Base-by-base conservation (phyloP, 2,113 vertebrate genomes). In the Pica pica region DNA sequence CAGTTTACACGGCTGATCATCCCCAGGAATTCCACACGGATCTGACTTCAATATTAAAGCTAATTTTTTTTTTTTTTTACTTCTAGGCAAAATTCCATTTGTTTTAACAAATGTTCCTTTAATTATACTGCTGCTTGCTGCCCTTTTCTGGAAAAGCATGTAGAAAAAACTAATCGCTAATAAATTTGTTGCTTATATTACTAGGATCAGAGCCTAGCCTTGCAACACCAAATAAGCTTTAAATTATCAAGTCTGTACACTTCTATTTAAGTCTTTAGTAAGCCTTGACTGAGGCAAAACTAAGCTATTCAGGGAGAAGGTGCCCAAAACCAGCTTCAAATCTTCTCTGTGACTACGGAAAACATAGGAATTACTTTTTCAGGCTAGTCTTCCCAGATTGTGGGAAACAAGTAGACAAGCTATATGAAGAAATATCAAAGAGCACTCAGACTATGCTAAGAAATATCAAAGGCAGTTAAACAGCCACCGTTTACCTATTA, bases 381-480 rank as follows among this genome's bases (percentile, higher is more conserved):
- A 87, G 65, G 41, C 59, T 60, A 44, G 22, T 76, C 20, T 84
- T 90, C 73, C 52, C 73, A 74, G 18, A 47, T 67, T 83, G 77
- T 6, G 4, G 63, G 42, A 83, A 93, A 77, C 11, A 92, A 70
- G 42, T 46, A 80, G 76, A 74, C 78, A 69, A 71, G 76, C 55
- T 63, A 26, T 5, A 26, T 42, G 37, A 61, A 94, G 70, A 89
- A 89, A 35, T 46, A 94, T 75, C 89, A 89, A 83, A 94, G 87
- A 93, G 30, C 57, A 55, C 59, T 85, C 87, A 53, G 42, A 47
- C 39, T 85, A 30, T 53, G 50, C 4, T 11, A 69, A 73, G 61
- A 77, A 89, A 57, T 50, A 97, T 80, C 87, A 90, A 87, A 93
- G 28, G 37, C 73, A 64, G 52, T 31, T 89, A 92, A 95, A 86